A percentile compares a stretch with the other conserved stretches of the same genome.
phyloP scores from a whole-genome alignment of 2,888 invertebrate species.

The Xylota segnis region DNA sequence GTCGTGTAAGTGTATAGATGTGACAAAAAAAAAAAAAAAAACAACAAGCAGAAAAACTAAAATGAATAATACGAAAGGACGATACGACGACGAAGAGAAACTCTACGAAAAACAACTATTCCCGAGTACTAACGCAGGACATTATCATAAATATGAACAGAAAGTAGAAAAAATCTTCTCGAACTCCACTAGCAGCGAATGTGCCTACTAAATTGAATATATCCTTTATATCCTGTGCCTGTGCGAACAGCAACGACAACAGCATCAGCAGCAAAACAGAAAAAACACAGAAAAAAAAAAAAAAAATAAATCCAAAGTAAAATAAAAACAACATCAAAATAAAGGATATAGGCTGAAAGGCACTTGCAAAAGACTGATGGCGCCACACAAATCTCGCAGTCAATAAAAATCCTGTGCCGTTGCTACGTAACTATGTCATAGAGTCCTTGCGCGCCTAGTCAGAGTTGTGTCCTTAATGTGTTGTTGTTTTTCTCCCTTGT shows the following conservation, averaged over 20 bases:
- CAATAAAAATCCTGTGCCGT: slow-evolving; percentile 73
- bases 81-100: slow-evolving; percentile 49
- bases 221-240: slow-evolving; percentile 68
- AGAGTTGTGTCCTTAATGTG: slow-evolving; percentile 65
- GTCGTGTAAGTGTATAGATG: slow-evolving; percentile 24
- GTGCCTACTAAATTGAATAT: slow-evolving; percentile 74
- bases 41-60: slow-evolving; percentile 24
- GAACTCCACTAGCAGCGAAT: slow-evolving; percentile 60
- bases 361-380: slow-evolving; percentile 78
- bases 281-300: slow-evolving; percentile 75
- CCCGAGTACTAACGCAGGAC: slow-evolving; percentile 68
- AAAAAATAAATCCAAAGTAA: slow-evolving; percentile 80
- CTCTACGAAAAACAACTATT: slow-evolving; percentile 67
- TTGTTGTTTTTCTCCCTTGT: slow-evolving; percentile 57
- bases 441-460: slow-evolving; percentile 55
- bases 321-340: slow-evolving; percentile 76
- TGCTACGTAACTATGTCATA: slow-evolving; percentile 68
- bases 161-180: slow-evolving; percentile 64
- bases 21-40: slow-evolving; percentile 24
- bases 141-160: slow-evolving; percentile 76
- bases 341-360: slow-evolving; percentile 77
- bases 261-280: slow-evolving; percentile 60
- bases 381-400: slow-evolving; percentile 79
- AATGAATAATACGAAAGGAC: slow-evolving; percentile 57
- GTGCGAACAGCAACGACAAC: slow-evolving; percentile 54